Conservation (phyloP, 2,797 vertebrate genomes). For the Syndactyla subalaris region DNA sequence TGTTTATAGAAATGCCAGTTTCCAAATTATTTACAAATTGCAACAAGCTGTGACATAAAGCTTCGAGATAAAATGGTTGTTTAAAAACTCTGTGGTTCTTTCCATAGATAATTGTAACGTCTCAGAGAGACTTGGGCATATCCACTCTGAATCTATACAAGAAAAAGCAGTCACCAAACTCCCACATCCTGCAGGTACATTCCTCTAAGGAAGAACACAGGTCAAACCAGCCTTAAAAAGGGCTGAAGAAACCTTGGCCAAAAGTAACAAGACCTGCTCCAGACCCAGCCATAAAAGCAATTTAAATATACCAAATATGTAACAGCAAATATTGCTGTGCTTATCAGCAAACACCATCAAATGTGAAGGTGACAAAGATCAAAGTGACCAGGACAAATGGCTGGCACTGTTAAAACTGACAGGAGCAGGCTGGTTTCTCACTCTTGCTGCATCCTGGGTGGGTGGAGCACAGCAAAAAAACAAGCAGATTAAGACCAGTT, state of each 20-base stretch:
- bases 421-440: not conserved
- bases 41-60: not conserved
- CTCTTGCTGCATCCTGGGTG: not conserved
- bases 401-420: not conserved
- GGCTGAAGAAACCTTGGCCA: not conserved
- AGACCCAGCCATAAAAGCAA: not conserved
- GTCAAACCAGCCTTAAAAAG: not conserved
- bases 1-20: not conserved
- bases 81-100: not conserved
- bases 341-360: not conserved
- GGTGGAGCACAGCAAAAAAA: not conserved
- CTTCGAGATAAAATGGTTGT: not conserved
- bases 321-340: not conserved
- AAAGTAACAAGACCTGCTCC: not conserved
- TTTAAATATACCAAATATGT: not conserved
- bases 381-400: not conserved
- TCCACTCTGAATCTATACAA: not conserved
- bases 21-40: not conserved
- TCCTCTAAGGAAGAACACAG: not conserved
- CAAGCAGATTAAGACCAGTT: not conserved
- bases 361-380: not conserved
- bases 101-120: too few relatives aligned
- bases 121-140: not conserved
- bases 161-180: not conserved
- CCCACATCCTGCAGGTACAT: not conserved